Evolutionary conservation across 1,140 invertebrate species (phyloP).

Genomic region (Hetaerina americana): DNA sequence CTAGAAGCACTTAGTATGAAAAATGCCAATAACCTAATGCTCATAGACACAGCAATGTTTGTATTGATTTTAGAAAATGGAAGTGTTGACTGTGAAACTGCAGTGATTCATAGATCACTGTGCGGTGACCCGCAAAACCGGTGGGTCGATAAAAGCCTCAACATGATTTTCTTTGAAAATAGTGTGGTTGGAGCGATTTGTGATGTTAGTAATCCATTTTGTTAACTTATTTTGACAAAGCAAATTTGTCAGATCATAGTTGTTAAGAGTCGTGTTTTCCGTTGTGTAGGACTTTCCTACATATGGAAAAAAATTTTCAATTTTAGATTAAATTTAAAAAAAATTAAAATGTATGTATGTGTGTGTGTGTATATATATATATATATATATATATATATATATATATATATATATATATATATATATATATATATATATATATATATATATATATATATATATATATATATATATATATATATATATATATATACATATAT

Average conservation of each 20-base stretch:
- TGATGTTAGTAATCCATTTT: conserved; percentile 23
- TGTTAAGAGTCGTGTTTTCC: too few species aligned
- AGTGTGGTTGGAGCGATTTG: conserved; percentile 29
- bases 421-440: too few species aligned
- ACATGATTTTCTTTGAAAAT: conserved; percentile 34
- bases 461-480: too few species aligned
- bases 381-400: conserved; percentile 3
- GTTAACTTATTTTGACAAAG: too few species aligned
- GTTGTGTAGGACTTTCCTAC: too few species aligned
- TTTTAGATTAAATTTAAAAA: too few species aligned
- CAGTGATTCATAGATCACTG: conserved; percentile 23
- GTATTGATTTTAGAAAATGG: conserved; percentile 44
- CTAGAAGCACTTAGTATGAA: conserved; percentile 36
- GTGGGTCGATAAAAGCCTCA: conserved; percentile 40
- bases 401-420: conserved; percentile 20
- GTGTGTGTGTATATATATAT: too few species aligned
- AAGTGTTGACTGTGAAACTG: conserved; percentile 25
- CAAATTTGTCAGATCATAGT: too few species aligned
- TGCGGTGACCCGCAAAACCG: conserved; percentile 35
- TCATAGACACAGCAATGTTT: conserved; percentile 50
- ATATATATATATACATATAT: too few species aligned
- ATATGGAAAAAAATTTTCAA: too few species aligned
- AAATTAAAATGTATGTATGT: too few species aligned
- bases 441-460: too few species aligned
- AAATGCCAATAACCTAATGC: conserved; percentile 42